Conservation (phyloP, 2,113 vertebrate genomes). For the Anser brachyrhynchus region DNA sequence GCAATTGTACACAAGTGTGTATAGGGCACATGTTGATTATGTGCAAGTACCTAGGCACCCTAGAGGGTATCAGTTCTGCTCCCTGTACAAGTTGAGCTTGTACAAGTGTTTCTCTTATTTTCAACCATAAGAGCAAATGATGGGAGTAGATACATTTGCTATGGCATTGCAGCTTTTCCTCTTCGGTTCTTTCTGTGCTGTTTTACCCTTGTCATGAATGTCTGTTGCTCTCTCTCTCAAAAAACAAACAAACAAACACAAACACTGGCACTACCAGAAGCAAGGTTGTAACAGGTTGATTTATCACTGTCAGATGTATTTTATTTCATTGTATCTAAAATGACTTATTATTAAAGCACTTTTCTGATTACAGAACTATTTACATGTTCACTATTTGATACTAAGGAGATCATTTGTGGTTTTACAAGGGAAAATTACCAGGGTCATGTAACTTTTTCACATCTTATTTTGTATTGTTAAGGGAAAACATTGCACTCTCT, state of each 20-base stretch:
- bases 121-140: not conserved
- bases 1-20: not conserved
- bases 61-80: not conserved
- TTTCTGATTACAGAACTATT: conserved; percentile 5
- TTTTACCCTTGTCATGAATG: not conserved
- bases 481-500: not conserved
- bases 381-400: conserved; percentile 1
- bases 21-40: not conserved
- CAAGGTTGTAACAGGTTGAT: not conserved
- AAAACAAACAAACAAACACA: not conserved
- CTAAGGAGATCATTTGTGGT: not conserved
- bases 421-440: conserved; percentile 21
- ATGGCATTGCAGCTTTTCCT: not conserved
- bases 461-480: conserved; percentile 9
- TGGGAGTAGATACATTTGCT: not conserved
- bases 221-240: not conserved
- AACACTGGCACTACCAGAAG: not conserved
- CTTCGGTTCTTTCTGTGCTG: not conserved
- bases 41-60: not conserved
- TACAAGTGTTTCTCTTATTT: not conserved
- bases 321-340: conserved; percentile 19
- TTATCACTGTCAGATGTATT: not conserved
- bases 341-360: not conserved
- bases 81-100: not conserved
- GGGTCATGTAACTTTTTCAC: not conserved